Percentiles rank a stretch among this genome's conserved stretches.
phyloP scores from a whole-genome alignment of 2,888 invertebrate species.

The Nomada goodeniana region DNA sequence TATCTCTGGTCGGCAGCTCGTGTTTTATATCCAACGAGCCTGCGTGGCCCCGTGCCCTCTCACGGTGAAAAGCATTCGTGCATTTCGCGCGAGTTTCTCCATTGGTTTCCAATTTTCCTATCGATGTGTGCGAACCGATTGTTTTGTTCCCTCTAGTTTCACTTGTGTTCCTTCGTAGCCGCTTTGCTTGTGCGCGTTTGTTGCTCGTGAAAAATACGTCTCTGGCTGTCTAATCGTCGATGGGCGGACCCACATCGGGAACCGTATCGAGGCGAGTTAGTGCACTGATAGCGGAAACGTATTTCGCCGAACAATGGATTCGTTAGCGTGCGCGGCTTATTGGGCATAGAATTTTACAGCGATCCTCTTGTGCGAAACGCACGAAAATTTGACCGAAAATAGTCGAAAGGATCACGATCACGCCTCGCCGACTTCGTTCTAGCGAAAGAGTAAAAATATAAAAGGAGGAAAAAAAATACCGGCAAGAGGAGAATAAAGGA shows the following conservation, averaged over 20 bases:
- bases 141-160: not conserved
- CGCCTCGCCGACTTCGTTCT: not conserved
- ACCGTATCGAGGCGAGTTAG: not conserved
- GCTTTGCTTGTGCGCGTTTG: not conserved
- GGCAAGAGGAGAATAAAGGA: not conserved
- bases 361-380: constrained; percentile 20
- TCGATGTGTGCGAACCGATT: not conserved
- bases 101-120: constrained; percentile 52
- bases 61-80: constrained; percentile 25
- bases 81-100: constrained; percentile 26
- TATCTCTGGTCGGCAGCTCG: constrained; percentile 23
- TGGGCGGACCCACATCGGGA: not conserved
- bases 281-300: constrained; percentile 63
- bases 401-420: constrained; percentile 7
- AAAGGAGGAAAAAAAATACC: not conserved
- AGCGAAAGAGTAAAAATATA: too few species aligned
- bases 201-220: constrained; percentile 27
- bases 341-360: constrained; percentile 43
- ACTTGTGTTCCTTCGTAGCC: not conserved
- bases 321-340: constrained; percentile 74
- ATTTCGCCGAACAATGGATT: constrained; percentile 73
- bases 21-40: constrained; percentile 10
- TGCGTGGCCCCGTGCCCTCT: not conserved
- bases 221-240: constrained; percentile 5
- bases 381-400: constrained; percentile 26